Base-by-base conservation (phyloP, 2,888 invertebrate species). In the Stenchaetothrips biformis region DNA sequence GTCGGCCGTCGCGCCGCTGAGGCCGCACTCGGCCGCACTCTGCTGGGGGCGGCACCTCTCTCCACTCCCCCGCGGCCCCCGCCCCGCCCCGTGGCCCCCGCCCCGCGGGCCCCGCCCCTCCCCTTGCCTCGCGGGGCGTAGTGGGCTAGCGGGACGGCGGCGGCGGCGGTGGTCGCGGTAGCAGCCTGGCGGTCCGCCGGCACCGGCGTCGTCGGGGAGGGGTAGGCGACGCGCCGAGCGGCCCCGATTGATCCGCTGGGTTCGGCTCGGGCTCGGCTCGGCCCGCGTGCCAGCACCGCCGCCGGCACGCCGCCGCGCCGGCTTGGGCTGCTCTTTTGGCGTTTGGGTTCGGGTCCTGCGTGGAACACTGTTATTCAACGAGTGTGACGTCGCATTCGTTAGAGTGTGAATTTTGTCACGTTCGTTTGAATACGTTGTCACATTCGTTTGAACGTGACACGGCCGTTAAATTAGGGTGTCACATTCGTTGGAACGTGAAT, bases 21-120 rank as follows among this genome's bases (percentile, higher is more conserved):
- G 13, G 13, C 53, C 21, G 21, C 21, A 21, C 67, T 9, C 21
- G 67, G 18, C 67, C 67, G 21, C 21, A 11, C 67, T 74, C 67
- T 74, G 67, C 67, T 74, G 67, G 67, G 67, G 67, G 67, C 67
- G 25, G 21, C 67, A 25, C 67, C 67, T 25, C 67, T 74, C 67
- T 11, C 67, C 25, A 25, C 21, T 25, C 67, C 67, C 25, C 11
- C 11, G 21, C 67, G 21, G 67, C 53, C 53, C 53, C 13, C 53
- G 53, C 53, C 53, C 16, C 53, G 7, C 53, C 53, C 13, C 53
- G 7, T 18, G 16, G 53, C 53, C 13, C 53, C 53, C 8, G 8
- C 8, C 49, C 49, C n/a, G 62, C 62, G 67, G 67, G n/a, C 67
- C 67, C 21, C 67, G 25, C 21, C 21, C 7, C 67, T 21, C 25